Conservation (phyloP, 2,113 vertebrate genomes). For the Alouatta palliata region DNA sequence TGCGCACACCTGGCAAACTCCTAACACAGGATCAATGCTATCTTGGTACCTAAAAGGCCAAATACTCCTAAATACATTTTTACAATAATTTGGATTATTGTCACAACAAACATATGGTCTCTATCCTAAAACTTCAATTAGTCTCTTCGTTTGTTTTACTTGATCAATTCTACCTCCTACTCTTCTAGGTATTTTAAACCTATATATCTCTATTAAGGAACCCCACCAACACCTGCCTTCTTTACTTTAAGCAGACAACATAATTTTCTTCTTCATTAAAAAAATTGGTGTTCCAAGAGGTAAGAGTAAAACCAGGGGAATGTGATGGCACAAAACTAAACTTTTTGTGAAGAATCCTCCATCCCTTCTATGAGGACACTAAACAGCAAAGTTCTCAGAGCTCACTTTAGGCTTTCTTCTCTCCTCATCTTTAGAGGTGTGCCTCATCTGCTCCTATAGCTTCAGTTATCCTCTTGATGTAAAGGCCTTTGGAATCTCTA, state of each 20-base stretch:
- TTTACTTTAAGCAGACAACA: background rate
- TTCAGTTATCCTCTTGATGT: background rate
- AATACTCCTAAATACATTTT: slow-evolving; percentile 6
- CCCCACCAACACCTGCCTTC: background rate
- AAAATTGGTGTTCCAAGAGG: background rate
- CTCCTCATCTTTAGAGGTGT: background rate
- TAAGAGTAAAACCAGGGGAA: background rate
- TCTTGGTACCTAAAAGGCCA: background rate
- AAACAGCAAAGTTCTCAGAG: background rate
- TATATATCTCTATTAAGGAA: background rate
- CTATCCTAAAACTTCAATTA: background rate
- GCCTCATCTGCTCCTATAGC: background rate
- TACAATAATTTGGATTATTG: background rate
- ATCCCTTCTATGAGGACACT: background rate
- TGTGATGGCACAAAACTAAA: background rate
- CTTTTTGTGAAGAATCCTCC: background rate
- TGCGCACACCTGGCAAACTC: background rate
- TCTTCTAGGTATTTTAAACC: slow-evolving; percentile 13
- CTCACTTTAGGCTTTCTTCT: background rate
- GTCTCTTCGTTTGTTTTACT: background rate
- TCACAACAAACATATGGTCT: background rate
- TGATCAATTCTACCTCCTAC: background rate
- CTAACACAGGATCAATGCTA: background rate
- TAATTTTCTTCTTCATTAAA: background rate
- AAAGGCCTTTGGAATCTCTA: slow-evolving; percentile 6